Percentiles rank a stretch among this genome's conserved stretches.
These are phyloP conservation scores for Aelia acuminata DNA, from an alignment of 2,888 invertebrate genomes.

Conservation along the genomic window DNA sequence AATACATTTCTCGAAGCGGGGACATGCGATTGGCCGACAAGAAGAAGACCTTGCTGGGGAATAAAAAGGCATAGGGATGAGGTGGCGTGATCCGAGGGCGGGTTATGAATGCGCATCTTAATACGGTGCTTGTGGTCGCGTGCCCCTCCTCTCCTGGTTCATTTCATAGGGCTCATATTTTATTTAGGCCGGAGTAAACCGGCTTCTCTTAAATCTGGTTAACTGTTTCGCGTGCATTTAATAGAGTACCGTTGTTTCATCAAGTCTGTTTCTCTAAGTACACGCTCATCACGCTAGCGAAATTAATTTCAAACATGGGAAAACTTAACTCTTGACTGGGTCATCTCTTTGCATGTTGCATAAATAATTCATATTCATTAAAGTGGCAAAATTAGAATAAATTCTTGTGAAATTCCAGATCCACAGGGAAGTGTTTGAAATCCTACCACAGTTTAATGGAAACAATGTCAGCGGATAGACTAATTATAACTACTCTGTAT, in stretches of 20 bases:
- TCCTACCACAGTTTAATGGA: neutral
- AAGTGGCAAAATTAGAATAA: neutral
- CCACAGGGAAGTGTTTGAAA: neutral
- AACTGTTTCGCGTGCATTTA: constrained; percentile 33
- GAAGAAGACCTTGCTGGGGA: neutral
- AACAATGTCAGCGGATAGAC: neutral
- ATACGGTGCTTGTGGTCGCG: neutral
- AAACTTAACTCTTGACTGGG: constrained; percentile 21
- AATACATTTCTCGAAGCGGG: neutral
- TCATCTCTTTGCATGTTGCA: constrained; percentile 15
- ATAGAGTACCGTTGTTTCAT: constrained; percentile 10
- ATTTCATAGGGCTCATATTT: neutral
- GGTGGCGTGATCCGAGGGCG: constrained; percentile 3
- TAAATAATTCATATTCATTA: constrained; percentile 24
- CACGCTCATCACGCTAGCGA: constrained; percentile 19
- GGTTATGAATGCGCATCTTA: constrained; percentile 42
- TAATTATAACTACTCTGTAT: too few species aligned
- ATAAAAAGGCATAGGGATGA: constrained; percentile 33
- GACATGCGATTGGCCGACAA: constrained; percentile 11
- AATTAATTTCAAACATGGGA: constrained; percentile 17
- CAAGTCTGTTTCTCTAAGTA: constrained; percentile 28
- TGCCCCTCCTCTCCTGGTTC: neutral
- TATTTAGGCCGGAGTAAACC: constrained; percentile 15
- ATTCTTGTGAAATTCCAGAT: neutral
- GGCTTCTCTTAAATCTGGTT: constrained; percentile 25